Evolutionary conservation across 1,140 invertebrate genomes (phyloP).

Genomic region (Magallana angulata): DNA sequence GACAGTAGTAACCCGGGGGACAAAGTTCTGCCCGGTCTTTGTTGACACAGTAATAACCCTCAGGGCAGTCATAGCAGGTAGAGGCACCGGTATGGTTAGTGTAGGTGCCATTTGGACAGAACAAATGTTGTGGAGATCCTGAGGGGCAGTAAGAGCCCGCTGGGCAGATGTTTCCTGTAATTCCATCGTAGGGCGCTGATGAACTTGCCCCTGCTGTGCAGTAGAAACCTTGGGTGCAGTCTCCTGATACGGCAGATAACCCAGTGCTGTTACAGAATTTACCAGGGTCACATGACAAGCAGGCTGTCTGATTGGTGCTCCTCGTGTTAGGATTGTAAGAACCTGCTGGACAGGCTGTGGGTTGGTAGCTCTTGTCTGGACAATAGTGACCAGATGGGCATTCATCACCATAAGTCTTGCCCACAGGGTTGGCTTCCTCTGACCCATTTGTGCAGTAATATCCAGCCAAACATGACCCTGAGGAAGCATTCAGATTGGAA

Average conservation of each 20-base stretch:
- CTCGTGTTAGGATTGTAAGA: slow-evolving; percentile 73
- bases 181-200: slow-evolving; percentile 70
- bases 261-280: slow-evolving; percentile 72
- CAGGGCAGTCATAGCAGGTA: slow-evolving; percentile 75
- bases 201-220: slow-evolving; percentile 67
- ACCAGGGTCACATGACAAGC: slow-evolving; percentile 72
- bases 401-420: slow-evolving; percentile 73
- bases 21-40: slow-evolving; percentile 73
- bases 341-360: slow-evolving; percentile 71
- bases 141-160: slow-evolving; percentile 73
- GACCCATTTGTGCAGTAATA: slow-evolving; percentile 76
- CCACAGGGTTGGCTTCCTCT: slow-evolving; percentile 72
- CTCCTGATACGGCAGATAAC: slow-evolving; percentile 63
- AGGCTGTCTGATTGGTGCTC: slow-evolving; percentile 68
- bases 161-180: slow-evolving; percentile 76
- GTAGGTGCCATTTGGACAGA: slow-evolving; percentile 77
- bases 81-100: slow-evolving; percentile 75
- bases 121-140: slow-evolving; percentile 69
- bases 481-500: slow-evolving; percentile 67
- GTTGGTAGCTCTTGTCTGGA: slow-evolving; percentile 70
- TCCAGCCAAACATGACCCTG: slow-evolving; percentile 73
- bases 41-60: slow-evolving; percentile 74
- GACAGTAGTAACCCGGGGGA: slow-evolving; percentile 74
- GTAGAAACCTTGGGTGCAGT: slow-evolving; percentile 74
- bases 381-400: slow-evolving; percentile 75